Evolutionary conservation across 2,888 invertebrate genomes (phyloP).

Genomic region (Sarcophaga rosellei): DNA sequence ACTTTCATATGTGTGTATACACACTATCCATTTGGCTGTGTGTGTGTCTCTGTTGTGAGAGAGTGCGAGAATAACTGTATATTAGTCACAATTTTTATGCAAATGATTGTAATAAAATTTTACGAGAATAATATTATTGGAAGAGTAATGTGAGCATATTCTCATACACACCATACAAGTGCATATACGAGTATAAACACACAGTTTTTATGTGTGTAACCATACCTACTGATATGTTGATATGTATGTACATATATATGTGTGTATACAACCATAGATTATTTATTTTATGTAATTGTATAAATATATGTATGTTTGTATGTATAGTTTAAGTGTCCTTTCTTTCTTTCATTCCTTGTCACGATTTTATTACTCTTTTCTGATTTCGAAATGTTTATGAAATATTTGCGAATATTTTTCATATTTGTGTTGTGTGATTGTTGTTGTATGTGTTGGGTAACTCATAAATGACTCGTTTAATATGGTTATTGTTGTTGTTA

Average conservation of each 20-base stretch:
- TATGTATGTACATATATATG: neutral
- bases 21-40: neutral
- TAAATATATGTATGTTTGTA: slow-evolving; percentile 2
- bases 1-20: neutral
- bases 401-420: neutral
- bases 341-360: no score
- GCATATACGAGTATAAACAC: neutral
- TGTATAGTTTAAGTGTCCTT: no score
- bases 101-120: slow-evolving; percentile 56
- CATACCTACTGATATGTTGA: neutral
- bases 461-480: slow-evolving; percentile 38
- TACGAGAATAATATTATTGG: slow-evolving; percentile 41
- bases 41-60: neutral
- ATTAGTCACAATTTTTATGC: slow-evolving; percentile 44
- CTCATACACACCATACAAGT: neutral
- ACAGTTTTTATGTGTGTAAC: neutral
- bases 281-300: slow-evolving; percentile 36
- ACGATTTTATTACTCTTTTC: slow-evolving; percentile 8
- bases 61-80: slow-evolving; percentile 12
- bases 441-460: slow-evolving; percentile 17
- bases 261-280: slow-evolving; percentile 12
- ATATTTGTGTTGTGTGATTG: neutral
- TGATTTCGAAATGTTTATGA: slow-evolving; percentile 29
- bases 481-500: neutral
- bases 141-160: neutral